These are phyloP conservation scores for Xyrichtys novacula DNA, from an alignment of 2,797 vertebrate genomes.

Conservation along the genomic window DNA sequence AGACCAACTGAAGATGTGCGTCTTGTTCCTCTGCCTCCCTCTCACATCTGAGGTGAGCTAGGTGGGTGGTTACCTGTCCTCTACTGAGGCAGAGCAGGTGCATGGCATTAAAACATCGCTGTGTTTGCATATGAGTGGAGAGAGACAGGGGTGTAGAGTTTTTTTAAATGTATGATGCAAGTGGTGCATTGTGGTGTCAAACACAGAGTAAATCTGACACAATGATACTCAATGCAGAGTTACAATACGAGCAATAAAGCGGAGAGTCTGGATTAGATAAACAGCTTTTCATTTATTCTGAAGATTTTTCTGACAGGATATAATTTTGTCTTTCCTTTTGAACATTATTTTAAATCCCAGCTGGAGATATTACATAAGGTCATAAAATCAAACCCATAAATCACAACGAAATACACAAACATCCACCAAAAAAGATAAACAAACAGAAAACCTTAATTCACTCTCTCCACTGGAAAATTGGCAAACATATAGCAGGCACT, in stretches of 20 bases:
- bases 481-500: constrained; percentile 8
- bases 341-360: neutral
- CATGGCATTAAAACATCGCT: neutral
- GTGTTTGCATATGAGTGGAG: constrained; percentile 9
- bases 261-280: neutral
- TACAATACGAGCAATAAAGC: neutral
- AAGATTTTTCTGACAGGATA: neutral
- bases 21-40: constrained; percentile 24
- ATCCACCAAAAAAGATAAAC: neutral
- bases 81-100: constrained; percentile 41
- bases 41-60: constrained; percentile 26
- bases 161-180: neutral
- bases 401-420: neutral
- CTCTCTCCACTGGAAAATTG: neutral
- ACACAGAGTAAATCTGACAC: neutral
- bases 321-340: neutral
- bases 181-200: neutral
- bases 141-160: neutral
- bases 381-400: neutral
- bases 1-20: neutral
- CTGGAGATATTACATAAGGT: neutral
- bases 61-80: constrained; percentile 44
- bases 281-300: constrained; percentile 4
- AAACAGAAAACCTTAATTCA: constrained; percentile 3
- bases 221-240: neutral